These are phyloP conservation scores for Ips nitidus DNA, from an alignment of 1,140 invertebrate genomes.

Conservation along the genomic window DNA sequence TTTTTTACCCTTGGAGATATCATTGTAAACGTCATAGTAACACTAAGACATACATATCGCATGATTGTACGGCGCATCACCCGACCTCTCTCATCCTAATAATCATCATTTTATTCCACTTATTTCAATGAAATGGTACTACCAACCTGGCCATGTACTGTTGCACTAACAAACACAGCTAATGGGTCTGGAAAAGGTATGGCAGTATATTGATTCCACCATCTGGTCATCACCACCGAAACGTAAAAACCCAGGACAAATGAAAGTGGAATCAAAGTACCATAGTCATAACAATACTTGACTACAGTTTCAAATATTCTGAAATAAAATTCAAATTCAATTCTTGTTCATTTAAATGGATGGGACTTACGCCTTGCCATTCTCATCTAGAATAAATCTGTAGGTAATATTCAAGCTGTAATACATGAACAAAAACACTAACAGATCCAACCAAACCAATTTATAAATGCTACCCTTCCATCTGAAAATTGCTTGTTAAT, in stretches of 20 bases:
- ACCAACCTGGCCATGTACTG: constrained; percentile 59
- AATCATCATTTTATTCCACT: constrained; percentile 1
- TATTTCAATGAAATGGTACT: not conserved
- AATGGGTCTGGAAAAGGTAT: constrained; percentile 85
- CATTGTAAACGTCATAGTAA: constrained; percentile 68
- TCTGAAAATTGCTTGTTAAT: constrained; percentile 50
- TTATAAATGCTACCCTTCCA: constrained; percentile 77
- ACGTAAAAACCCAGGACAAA: constrained; percentile 79
- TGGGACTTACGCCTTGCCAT: constrained; percentile 61
- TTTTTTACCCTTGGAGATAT: constrained; percentile 77
- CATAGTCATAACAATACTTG: constrained; percentile 70
- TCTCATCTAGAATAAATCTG: constrained; percentile 57
- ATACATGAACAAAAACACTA: constrained; percentile 64
- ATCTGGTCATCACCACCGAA: constrained; percentile 87
- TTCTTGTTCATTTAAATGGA: not conserved
- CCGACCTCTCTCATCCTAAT: constrained; percentile 70
- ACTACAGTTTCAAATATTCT: constrained; percentile 67
- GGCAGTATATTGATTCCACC: constrained; percentile 89
- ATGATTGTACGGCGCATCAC: constrained; percentile 76
- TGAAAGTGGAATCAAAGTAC: constrained; percentile 69
- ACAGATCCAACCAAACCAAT: constrained; percentile 69
- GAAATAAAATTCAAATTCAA: constrained; percentile 65
- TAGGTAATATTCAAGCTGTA: constrained; percentile 65
- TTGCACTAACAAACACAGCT: constrained; percentile 81
- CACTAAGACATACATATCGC: constrained; percentile 67